Evolutionary conservation across 2,113 vertebrate species (phyloP).

Genomic region (Sitta europaea): DNA sequence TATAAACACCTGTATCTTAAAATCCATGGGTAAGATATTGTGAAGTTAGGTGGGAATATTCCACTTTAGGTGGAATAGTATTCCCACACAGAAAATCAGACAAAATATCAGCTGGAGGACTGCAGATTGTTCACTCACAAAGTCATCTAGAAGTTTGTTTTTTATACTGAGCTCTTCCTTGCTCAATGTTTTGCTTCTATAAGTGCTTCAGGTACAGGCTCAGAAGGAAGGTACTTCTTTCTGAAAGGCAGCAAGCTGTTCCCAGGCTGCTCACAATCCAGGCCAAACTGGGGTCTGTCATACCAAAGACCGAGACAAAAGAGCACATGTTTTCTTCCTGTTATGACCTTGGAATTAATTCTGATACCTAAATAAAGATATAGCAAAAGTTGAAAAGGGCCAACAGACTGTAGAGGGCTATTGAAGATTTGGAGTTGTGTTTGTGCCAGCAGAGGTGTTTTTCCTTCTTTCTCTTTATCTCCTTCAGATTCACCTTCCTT

Average conservation of each 20-base stretch:
- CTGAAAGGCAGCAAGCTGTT: neutral
- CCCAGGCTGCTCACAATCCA: neutral
- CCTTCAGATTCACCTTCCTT: neutral
- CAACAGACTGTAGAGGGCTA: neutral
- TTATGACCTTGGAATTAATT: neutral
- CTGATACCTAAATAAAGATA: neutral
- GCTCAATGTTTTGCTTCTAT: neutral
- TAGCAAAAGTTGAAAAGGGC: neutral
- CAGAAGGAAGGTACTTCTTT: neutral
- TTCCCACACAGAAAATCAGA: neutral
- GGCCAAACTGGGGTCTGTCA: neutral
- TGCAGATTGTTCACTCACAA: neutral
- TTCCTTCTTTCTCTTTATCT: neutral
- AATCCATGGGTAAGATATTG: neutral
- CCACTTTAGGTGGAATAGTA: neutral
- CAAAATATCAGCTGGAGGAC: neutral
- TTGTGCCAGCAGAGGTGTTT: neutral
- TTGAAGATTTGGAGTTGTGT: neutral
- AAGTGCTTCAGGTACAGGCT: neutral
- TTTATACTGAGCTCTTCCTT: neutral
- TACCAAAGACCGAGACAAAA: neutral
- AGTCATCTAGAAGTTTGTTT: neutral
- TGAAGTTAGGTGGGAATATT: neutral
- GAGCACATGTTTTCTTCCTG: accelerated
- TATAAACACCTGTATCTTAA: neutral